Evolutionary conservation across 2,113 vertebrate genomes (phyloP).

Genomic region (Falcunculus frontatus): DNA sequence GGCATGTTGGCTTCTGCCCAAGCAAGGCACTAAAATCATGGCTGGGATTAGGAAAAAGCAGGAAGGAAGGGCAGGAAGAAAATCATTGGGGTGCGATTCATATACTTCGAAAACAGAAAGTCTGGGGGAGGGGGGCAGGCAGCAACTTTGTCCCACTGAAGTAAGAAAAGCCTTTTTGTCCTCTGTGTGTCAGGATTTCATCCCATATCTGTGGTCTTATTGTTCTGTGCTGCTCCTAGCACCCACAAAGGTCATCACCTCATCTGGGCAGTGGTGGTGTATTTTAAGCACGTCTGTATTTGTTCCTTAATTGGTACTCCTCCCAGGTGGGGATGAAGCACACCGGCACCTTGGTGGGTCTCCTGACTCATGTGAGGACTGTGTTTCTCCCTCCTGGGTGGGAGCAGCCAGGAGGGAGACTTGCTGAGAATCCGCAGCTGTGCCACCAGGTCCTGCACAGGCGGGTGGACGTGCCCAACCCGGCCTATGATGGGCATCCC

Average conservation of each 20-base stretch:
- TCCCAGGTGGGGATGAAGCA: not conserved
- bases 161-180: slow-evolving; percentile 40
- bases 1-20: slow-evolving; percentile 37
- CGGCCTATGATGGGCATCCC: accelerated
- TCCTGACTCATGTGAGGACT: not conserved
- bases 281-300: not conserved
- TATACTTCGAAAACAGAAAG: slow-evolving; percentile 12
- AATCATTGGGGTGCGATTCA: not conserved
- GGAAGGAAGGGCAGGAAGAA: slow-evolving; percentile 37
- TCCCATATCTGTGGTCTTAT: not conserved
- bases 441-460: not conserved
- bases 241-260: not conserved
- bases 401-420: not conserved
- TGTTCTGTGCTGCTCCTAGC: not conserved
- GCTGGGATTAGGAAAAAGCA: slow-evolving; percentile 7
- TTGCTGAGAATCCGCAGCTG: not conserved
- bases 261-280: not conserved
- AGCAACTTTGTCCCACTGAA: not conserved
- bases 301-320: not conserved
- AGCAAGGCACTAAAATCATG: not conserved
- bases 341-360: not conserved
- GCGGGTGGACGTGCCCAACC: not conserved
- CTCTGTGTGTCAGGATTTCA: not conserved
- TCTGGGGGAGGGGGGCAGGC: not conserved
- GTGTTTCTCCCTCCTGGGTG: not conserved